These are phyloP conservation scores for Julus scanicus DNA, from an alignment of 2,888 invertebrate genomes.

Conservation along the genomic window DNA sequence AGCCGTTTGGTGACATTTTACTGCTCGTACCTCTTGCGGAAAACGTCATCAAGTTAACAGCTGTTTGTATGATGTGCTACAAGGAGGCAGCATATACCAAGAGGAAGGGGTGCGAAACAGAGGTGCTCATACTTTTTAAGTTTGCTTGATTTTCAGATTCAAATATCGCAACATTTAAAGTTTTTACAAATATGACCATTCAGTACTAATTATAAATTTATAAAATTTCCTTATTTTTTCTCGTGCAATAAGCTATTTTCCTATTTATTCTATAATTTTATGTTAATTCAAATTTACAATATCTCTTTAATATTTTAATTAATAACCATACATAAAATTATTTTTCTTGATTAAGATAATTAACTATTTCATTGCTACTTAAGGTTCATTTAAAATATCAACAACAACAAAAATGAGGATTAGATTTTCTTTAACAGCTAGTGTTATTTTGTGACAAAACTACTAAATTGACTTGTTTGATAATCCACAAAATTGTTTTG, in stretches of 20 bases:
- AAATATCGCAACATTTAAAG: not conserved
- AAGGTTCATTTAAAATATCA: not conserved
- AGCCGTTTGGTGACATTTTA: slow-evolving; percentile 69
- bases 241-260: no score
- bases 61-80: slow-evolving; percentile 71
- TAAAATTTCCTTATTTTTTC: not conserved
- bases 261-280: no score
- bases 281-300: no score
- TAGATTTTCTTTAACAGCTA: not conserved
- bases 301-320: no score
- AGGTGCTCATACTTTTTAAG: not conserved
- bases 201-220: not conserved
- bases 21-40: slow-evolving; percentile 70
- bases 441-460: not conserved
- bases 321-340: no score
- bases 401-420: not conserved
- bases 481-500: slow-evolving; percentile 44
- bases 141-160: slow-evolving; percentile 46
- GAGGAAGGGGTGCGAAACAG: slow-evolving; percentile 67
- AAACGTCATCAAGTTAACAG: slow-evolving; percentile 69
- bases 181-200: not conserved
- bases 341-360: no score
- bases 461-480: slow-evolving; percentile 36
- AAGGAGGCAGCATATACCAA: slow-evolving; percentile 70
- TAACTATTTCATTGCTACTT: not conserved